Percentiles rank a stretch among this genome's conserved stretches.
phyloP scores from a whole-genome alignment of 2,113 vertebrate genomes.

The Probosciger aterrimus region DNA sequence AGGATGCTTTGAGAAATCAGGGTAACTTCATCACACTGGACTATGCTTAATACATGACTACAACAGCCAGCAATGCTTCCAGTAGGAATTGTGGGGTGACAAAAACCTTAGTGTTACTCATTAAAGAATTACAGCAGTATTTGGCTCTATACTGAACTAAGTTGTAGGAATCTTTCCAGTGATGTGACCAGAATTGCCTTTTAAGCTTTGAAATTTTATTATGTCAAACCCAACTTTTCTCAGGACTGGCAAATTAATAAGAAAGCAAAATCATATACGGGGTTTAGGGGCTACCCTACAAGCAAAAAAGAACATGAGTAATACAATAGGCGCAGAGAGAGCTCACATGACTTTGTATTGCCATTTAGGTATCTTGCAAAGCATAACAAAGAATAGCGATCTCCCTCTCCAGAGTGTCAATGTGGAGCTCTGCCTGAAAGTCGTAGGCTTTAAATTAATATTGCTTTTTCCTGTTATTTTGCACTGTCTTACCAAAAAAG shows the following conservation, averaged over 20 bases:
- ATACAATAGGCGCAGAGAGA: neutral
- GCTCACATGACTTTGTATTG: neutral
- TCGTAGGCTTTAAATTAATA: neutral
- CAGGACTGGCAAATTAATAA: neutral
- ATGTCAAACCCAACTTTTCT: neutral
- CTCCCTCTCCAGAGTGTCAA: neutral
- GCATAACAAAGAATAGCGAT: neutral
- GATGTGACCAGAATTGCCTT: accelerated
- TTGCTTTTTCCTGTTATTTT: neutral
- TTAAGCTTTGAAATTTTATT: neutral
- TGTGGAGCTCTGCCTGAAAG: neutral
- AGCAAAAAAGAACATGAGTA: neutral
- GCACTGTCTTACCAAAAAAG: neutral
- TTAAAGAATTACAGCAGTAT: neutral
- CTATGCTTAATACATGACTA: neutral
- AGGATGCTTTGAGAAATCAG: neutral
- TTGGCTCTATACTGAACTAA: neutral
- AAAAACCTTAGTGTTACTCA: neutral
- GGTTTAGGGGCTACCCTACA: neutral
- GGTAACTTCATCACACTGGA: neutral
- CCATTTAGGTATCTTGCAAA: neutral
- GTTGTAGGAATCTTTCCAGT: neutral
- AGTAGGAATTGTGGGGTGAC: neutral
- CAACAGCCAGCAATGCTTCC: neutral
- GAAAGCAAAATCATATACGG: neutral